Conservation (phyloP, 2,888 invertebrate genomes). For the Villa cingulata region DNA sequence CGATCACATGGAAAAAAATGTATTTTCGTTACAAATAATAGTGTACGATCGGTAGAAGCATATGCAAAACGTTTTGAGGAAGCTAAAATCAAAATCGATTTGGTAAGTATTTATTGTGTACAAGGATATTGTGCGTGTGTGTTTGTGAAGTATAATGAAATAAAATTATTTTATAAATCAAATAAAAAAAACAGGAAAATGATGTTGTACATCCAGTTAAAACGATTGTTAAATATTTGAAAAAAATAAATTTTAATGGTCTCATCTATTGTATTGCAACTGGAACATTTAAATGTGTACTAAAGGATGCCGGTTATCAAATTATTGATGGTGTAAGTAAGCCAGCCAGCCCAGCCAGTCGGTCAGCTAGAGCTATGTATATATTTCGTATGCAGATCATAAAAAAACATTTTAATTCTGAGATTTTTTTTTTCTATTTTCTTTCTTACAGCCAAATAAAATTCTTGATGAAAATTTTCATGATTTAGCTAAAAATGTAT, state of each 20-base stretch:
- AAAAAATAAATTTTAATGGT: conserved; percentile 35
- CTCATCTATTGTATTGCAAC: conserved; percentile 36
- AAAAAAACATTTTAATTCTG: too few species aligned
- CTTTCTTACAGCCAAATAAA: conserved; percentile 13
- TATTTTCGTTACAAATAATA: conserved; percentile 37
- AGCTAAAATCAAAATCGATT: conserved; percentile 22
- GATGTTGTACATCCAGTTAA: conserved; percentile 35
- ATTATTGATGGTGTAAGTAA: conserved; percentile 27
- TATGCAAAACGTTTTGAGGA: conserved; percentile 23
- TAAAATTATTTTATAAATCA: neutral
- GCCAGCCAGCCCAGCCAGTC: too few species aligned
- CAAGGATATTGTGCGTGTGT: too few species aligned
- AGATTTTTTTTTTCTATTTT: neutral
- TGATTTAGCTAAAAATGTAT: conserved; percentile 25
- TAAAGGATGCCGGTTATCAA: conserved; percentile 36
- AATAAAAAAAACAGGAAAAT: conserved; percentile 14
- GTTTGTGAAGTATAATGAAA: too few species aligned
- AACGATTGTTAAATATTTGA: conserved; percentile 38
- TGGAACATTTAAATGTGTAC: conserved; percentile 24
- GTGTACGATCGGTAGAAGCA: conserved; percentile 19
- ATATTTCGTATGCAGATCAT: neutral
- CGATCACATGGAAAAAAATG: conserved; percentile 33
- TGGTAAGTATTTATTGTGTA: too few species aligned
- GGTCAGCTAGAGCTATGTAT: too few species aligned
- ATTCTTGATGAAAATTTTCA: conserved; percentile 17